Evolutionary conservation across 2,113 vertebrate genomes (phyloP).

Genomic region (Electrona antarctica): DNA sequence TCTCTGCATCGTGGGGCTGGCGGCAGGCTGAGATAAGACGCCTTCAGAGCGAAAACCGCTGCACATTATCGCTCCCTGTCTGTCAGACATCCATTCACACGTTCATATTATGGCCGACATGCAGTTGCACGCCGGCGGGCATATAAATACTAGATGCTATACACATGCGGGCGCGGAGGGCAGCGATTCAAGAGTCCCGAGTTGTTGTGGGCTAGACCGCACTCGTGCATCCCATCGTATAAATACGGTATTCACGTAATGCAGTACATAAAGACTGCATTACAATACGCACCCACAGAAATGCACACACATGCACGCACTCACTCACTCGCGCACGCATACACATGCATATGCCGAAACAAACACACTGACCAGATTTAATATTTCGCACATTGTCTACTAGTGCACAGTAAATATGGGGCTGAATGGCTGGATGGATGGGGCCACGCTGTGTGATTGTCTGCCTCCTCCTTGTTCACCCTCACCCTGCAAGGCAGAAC

Average conservation of each 20-base stretch:
- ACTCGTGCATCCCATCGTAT: no score
- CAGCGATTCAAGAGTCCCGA: no score
- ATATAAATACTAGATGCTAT: no score
- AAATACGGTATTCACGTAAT: not conserved
- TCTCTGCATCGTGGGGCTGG: constrained; percentile 8
- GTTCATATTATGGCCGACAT: no score
- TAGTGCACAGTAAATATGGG: constrained; percentile 15
- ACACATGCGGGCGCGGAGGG: no score
- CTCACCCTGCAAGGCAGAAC: constrained; percentile 16
- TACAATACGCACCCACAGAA: not conserved
- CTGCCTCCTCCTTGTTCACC: constrained; percentile 6
- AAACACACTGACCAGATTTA: constrained; percentile 5
- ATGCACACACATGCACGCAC: not conserved
- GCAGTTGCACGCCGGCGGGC: no score
- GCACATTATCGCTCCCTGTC: constrained; percentile 2
- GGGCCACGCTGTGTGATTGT: not conserved
- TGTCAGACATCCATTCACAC: not conserved
- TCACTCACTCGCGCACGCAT: not conserved
- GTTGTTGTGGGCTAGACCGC: no score
- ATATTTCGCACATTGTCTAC: not conserved
- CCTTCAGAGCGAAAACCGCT: constrained; percentile 37
- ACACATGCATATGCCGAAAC: not conserved
- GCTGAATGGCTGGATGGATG: constrained; percentile 13
- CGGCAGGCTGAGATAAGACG: constrained; percentile 52
- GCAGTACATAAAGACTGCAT: no score